Base-by-base conservation (phyloP, 2,113 vertebrate species). In the Dolichotis patagonum region DNA sequence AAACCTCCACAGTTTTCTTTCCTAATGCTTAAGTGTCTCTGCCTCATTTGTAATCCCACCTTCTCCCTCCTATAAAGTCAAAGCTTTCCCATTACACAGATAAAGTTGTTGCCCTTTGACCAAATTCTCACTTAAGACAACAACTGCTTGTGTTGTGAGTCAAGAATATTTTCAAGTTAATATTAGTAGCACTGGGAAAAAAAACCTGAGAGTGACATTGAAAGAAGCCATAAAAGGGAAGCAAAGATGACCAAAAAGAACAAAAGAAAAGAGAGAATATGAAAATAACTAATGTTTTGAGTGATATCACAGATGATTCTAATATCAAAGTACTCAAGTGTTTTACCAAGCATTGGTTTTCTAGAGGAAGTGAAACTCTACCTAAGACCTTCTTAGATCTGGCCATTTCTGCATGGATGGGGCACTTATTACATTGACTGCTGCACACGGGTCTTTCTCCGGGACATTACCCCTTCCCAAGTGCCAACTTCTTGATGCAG, bases 401-500 rank as follows among this genome's bases (percentile, higher is more conserved):
- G 77, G 9, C 0, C 75, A 49, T 81, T 22, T 32, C 20, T 5
- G 60, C 19, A 16, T 80, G 13, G 16, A 65, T 5, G 5, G 5
- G 20, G 38, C 2, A 46, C 46, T 20, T n/a, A 19, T 0, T 7
- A 7, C 4, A 13, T 35, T 32, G 12, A 24, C 16, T 26, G 38
- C 13, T 46, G 30, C 11, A 19, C 0, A 0, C 1, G 12, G 5
- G 3, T 41, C 13, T 17, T 80, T 7, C 1, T 54, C 20, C 19
- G 26, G 14, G 12, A 73, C n/a, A 38, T 7, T 26, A 1, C 41
- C 82, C 4, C 19, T 89, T 83, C 22, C 5, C 26, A 49, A 26
- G 14, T 43, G 8, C 38, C 52, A 46, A 43, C 7, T 24, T 14
- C 5, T 19, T 38, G 24, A 30, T 38, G 30, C 77, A 14, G 30